Percentiles rank a stretch among this genome's conserved stretches.
Conservation (phyloP, 1,140 invertebrate species). For the Thaumetopoea pityocampa region DNA sequence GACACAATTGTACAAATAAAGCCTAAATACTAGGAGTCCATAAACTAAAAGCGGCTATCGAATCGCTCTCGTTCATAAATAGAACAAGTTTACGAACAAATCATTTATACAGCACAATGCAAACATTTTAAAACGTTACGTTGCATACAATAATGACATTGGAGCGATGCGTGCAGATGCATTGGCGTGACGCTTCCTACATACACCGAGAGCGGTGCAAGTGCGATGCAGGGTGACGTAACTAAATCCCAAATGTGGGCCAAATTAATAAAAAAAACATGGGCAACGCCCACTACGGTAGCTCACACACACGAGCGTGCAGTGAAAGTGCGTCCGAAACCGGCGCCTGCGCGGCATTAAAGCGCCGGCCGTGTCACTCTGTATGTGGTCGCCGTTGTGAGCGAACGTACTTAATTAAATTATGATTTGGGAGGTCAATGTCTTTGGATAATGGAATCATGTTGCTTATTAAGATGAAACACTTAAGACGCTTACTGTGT, state of each 20-base stretch:
- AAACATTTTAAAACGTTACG: constrained; percentile 29
- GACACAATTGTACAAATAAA: too few species aligned
- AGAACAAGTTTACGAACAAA: constrained; percentile 15
- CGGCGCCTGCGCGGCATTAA: constrained; percentile 20
- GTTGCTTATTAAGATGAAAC: constrained; percentile 7
- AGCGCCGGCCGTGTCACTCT: constrained; percentile 37
- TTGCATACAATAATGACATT: constrained; percentile 23
- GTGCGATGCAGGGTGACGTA: constrained; percentile 43
- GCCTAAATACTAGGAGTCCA: background rate
- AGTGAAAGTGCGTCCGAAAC: constrained; percentile 54
- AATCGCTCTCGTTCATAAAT: constrained; percentile 10
- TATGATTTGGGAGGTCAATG: constrained; percentile 13
- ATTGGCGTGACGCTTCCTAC: constrained; percentile 26
- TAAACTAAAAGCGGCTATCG: background rate
- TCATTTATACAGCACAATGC: constrained; percentile 4
- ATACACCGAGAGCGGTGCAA: constrained; percentile 33
- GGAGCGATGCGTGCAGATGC: constrained; percentile 6
- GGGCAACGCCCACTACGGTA: constrained; percentile 8
- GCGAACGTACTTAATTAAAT: constrained; percentile 26
- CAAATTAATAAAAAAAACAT: constrained; percentile 57
- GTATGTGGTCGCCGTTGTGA: constrained; percentile 22
- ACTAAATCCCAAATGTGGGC: constrained; percentile 52
- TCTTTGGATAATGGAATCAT: constrained; percentile 9
- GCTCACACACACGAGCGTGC: constrained; percentile 33
- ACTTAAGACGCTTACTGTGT: too few species aligned